Percentiles rank a stretch among this genome's conserved stretches.
These are phyloP conservation scores for Lucilia cuprina DNA, from an alignment of 1,140 invertebrate genomes.

Conservation along the genomic window DNA sequence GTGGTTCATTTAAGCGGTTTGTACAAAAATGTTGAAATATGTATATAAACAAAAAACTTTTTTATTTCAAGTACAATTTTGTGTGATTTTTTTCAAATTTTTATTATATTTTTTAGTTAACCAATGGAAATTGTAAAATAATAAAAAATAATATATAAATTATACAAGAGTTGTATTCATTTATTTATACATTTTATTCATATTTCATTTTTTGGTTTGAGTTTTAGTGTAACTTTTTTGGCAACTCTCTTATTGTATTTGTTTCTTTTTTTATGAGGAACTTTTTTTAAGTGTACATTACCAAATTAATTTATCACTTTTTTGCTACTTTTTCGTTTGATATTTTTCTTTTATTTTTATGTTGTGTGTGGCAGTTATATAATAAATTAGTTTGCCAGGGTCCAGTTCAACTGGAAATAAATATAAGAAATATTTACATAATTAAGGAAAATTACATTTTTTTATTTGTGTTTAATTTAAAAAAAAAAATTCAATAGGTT, in stretches of 20 bases:
- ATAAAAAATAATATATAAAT: background rate
- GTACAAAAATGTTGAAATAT: background rate
- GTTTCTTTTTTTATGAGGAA: background rate
- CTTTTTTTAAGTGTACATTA: background rate
- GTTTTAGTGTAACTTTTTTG: background rate
- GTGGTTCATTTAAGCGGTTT: background rate
- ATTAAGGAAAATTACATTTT: background rate
- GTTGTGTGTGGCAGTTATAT: background rate
- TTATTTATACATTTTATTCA: background rate
- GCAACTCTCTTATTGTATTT: background rate
- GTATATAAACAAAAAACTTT: background rate
- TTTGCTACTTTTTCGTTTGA: background rate
- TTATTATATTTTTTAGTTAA: background rate
- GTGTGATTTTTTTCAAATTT: too few relatives aligned
- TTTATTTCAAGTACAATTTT: background rate
- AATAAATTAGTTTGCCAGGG: background rate
- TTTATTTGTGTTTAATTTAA: too few relatives aligned
- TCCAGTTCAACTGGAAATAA: background rate
- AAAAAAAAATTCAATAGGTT: background rate
- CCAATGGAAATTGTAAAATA: background rate
- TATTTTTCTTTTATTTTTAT: background rate
- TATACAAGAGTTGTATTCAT: background rate
- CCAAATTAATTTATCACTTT: background rate
- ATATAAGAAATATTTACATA: slow-evolving; percentile 7
- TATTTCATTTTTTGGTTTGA: background rate